phyloP scores from a whole-genome alignment of 2,888 invertebrate species.

The Argyresthia albistria region DNA sequence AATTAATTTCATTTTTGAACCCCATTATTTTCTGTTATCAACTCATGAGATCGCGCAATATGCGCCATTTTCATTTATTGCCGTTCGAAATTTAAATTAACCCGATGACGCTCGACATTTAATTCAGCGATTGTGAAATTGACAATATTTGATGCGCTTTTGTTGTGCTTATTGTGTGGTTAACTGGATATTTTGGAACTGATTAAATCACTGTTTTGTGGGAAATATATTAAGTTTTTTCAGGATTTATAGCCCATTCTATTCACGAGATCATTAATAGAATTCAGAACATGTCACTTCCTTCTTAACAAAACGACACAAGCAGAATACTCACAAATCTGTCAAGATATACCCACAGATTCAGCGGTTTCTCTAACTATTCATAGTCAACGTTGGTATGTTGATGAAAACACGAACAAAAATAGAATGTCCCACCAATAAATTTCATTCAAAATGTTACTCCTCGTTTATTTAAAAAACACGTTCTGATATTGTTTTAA shows the following conservation, averaged over 20 bases:
- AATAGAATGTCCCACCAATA: slow-evolving; percentile 54
- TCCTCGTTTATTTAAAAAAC: slow-evolving; percentile 39
- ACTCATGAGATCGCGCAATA: slow-evolving; percentile 63
- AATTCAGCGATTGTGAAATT: slow-evolving; percentile 20
- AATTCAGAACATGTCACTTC: too few relatives aligned
- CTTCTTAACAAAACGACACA: slow-evolving; percentile 6
- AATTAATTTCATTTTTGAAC: slow-evolving; percentile 74
- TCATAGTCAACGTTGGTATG: slow-evolving; percentile 42
- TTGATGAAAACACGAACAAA: slow-evolving; percentile 50
- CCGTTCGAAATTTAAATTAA: not conserved
- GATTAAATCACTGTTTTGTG: slow-evolving; percentile 3
- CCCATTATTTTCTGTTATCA: slow-evolving; percentile 71
- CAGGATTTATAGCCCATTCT: too few relatives aligned
- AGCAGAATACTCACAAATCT: slow-evolving; percentile 62
- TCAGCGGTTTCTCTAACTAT: slow-evolving; percentile 37
- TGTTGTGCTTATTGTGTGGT: not conserved
- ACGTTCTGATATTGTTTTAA: slow-evolving; percentile 52
- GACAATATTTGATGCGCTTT: slow-evolving; percentile 7
- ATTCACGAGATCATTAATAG: too few relatives aligned
- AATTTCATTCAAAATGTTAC: slow-evolving; percentile 52
- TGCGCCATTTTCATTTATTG: slow-evolving; percentile 64
- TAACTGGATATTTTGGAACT: not conserved
- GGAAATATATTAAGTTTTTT: not conserved
- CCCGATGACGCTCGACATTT: slow-evolving; percentile 25
- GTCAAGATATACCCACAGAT: slow-evolving; percentile 44